Base-by-base conservation (phyloP, 2,113 vertebrate species). In the Nycticryphes semicollaris region DNA sequence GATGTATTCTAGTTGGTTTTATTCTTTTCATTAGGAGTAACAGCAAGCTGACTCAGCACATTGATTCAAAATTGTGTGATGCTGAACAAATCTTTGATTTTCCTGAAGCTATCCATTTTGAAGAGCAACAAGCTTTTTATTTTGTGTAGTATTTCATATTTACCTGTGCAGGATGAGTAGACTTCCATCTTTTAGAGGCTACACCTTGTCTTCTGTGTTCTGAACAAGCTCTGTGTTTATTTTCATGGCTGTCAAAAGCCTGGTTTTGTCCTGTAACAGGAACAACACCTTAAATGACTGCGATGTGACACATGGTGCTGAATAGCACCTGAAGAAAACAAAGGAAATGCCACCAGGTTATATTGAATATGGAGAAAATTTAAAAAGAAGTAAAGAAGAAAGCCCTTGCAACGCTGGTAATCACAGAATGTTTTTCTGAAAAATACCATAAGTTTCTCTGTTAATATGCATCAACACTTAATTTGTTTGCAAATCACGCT, bases 81-180 rank as follows among this genome's bases (percentile, higher is more conserved):
- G 72, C 10, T 27, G 10, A 91, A 31, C 8, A 62, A n/a, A 28
- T n/a, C 5, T 82, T 79, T 56, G 12, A 75, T 68, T 87, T 45
- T 86, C 20, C 31, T 67, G 25, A 81, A 90, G 84, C 2, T 75
- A 39, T 68, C 21, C 3, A 64, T 83, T 88, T 64, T 60, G 39
- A 83, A 77, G 43, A 59, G 31, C 70, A 63, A 50, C 4, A 81
- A 47, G 3, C 7, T 78, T 63, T 87, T 48, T 3, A 25, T 7
- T 72, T 64, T 88, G 37, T 24, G 37, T 4, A 62, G 21, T n/a
- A 69, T 81, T 62, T 73, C 83, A 78, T 94, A 97, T 95, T 97
- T 98, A 99, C 99, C 98, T 98, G 98, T 93, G 87, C 67, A 54
- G 84, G 89, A 53, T 97, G 90, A 92, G 53, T 84, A 80, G 96